Conservation (phyloP, 2,113 vertebrate species). For the Pelecanus crispus region DNA sequence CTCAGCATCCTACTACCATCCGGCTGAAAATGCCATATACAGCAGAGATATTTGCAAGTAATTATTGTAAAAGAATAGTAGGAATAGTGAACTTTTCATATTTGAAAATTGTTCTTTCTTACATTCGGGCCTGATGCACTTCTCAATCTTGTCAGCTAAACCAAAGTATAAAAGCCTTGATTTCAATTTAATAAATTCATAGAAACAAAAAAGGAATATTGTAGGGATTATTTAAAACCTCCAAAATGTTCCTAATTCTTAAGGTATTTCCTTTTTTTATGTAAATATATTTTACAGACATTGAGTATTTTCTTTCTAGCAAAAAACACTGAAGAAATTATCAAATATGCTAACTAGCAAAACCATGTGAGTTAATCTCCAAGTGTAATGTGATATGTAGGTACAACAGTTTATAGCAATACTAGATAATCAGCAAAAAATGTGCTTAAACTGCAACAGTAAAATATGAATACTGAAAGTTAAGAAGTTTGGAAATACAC, state of each 20-base stretch:
- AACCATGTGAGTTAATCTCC: not conserved
- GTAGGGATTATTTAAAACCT: not conserved
- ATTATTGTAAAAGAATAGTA: not conserved
- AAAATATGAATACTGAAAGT: not conserved
- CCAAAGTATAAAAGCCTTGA: not conserved
- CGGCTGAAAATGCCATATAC: not conserved
- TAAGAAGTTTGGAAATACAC: not conserved
- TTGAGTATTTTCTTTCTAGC: not conserved
- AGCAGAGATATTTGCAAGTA: not conserved
- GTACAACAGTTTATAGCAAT: not conserved
- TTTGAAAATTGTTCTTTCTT: not conserved
- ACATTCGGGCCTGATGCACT: not conserved
- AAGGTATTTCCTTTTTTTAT: not conserved
- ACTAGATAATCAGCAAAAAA: not conserved
- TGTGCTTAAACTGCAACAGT: not conserved
- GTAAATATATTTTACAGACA: not conserved
- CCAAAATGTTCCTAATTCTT: not conserved
- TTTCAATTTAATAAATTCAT: not conserved
- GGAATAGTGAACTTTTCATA: not conserved
- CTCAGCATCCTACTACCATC: not conserved
- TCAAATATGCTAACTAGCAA: not conserved
- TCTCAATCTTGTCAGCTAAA: not conserved
- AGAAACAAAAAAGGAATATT: not conserved
- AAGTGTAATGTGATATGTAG: not conserved
- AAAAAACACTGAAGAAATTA: not conserved